These are phyloP conservation scores for Phoenicopterus ruber DNA, from an alignment of 2,113 vertebrate species.

Conservation along the genomic window DNA sequence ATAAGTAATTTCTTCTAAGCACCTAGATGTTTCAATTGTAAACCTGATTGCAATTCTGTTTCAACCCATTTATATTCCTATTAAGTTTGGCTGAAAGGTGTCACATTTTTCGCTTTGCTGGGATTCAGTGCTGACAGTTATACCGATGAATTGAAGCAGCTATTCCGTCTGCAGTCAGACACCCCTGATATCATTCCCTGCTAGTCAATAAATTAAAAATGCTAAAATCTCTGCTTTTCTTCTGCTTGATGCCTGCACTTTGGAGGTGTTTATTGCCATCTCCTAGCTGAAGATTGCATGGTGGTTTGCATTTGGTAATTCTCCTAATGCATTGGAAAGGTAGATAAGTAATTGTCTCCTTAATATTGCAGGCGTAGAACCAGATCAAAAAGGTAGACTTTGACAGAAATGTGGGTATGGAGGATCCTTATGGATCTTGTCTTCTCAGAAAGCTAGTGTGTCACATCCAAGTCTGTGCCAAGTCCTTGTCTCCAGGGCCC, in stretches of 20 bases:
- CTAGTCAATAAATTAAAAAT: conserved; percentile 4
- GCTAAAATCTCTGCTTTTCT: background rate
- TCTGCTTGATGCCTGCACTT: background rate
- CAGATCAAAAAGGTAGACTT: background rate
- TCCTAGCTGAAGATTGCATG: background rate
- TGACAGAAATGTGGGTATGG: background rate
- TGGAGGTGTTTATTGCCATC: background rate
- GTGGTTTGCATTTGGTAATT: background rate
- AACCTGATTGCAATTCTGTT: conserved; percentile 4
- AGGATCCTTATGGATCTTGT: background rate
- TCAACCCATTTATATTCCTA: conserved; percentile 21
- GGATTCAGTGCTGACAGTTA: conserved; percentile 11
- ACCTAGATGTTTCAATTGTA: background rate
- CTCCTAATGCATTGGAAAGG: background rate
- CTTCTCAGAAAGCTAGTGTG: background rate
- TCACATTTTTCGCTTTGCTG: conserved; percentile 4
- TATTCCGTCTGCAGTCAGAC: background rate
- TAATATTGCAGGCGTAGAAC: background rate
- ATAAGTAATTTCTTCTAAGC: conserved; percentile 25
- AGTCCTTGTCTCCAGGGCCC: background rate
- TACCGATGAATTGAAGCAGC: background rate
- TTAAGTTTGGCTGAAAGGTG: conserved; percentile 45
- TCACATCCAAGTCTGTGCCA: background rate
- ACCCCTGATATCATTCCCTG: background rate
- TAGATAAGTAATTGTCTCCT: background rate